Percentiles rank a stretch among this genome's conserved stretches.
Evolutionary conservation across 2,113 vertebrate genomes (phyloP).

Genomic region (Gnathonemus longibarbis): DNA sequence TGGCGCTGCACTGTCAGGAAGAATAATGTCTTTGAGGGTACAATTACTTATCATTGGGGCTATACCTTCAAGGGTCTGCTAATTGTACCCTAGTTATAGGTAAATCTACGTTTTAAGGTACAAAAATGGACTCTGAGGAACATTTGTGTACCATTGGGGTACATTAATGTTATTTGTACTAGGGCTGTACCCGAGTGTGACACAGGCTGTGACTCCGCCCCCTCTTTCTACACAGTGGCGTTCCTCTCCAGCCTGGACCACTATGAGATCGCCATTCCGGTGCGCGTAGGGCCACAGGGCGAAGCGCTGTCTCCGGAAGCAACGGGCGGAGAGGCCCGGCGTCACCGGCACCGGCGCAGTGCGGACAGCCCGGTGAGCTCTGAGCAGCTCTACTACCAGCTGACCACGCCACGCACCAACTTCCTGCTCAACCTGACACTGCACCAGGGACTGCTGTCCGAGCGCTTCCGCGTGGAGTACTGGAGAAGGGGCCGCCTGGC

Average conservation of each 20-base stretch:
- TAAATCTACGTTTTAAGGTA: not conserved
- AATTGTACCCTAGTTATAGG: not conserved
- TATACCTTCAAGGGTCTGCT: not conserved
- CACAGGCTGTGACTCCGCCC: not conserved
- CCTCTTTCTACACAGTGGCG: constrained; percentile 64
- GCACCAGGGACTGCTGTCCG: constrained; percentile 78
- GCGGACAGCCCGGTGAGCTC: constrained; percentile 36
- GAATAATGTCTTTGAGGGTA: not conserved
- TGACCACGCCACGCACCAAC: constrained; percentile 77
- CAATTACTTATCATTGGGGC: not conserved
- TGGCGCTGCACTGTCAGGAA: not conserved
- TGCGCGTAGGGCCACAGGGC: constrained; percentile 81
- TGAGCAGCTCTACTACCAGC: constrained; percentile 82
- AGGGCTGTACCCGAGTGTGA: not conserved
- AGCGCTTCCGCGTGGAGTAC: constrained; percentile 89
- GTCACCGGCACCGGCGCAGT: constrained; percentile 48
- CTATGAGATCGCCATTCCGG: constrained; percentile 91
- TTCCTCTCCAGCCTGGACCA: constrained; percentile 87
- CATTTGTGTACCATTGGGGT: not conserved
- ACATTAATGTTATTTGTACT: not conserved
- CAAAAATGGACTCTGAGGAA: not conserved
- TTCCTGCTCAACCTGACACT: constrained; percentile 91
- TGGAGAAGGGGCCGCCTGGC: constrained; percentile 83
- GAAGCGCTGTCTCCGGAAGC: constrained; percentile 64
- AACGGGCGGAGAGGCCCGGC: not conserved